Evolutionary conservation across 2,888 invertebrate species (phyloP).

Genomic region (Liposcelis brunnea): DNA sequence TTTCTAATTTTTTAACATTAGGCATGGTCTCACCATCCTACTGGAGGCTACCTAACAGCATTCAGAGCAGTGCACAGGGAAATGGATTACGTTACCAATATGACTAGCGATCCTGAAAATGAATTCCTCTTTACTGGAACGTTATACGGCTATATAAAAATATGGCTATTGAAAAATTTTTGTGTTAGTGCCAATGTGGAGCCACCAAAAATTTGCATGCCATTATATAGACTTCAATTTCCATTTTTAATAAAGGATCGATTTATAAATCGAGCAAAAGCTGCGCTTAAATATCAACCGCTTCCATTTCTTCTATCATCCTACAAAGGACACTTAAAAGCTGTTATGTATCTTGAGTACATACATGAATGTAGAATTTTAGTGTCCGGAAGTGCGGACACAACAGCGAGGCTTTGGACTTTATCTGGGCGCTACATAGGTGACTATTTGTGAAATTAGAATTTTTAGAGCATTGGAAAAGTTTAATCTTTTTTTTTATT

Average conservation of each 20-base stretch:
- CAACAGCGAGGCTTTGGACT: slow-evolving; percentile 57
- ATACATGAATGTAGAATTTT: slow-evolving; percentile 46
- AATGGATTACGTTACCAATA: slow-evolving; percentile 41
- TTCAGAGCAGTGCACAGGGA: slow-evolving; percentile 24
- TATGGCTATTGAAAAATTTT: slow-evolving; percentile 58
- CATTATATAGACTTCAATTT: slow-evolving; percentile 44
- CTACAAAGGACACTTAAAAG: slow-evolving; percentile 42
- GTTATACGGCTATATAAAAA: slow-evolving; percentile 51
- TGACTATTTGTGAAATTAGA: background rate
- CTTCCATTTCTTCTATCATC: slow-evolving; percentile 38
- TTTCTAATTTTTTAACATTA: slow-evolving; percentile 34
- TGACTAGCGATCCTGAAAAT: slow-evolving; percentile 53
- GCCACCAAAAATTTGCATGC: slow-evolving; percentile 35
- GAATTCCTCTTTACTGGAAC: slow-evolving; percentile 54
- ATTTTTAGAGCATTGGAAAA: too few relatives aligned
- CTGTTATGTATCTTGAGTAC: slow-evolving; percentile 47
- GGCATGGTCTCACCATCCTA: slow-evolving; percentile 64
- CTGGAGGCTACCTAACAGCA: slow-evolving; percentile 36
- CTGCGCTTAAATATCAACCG: slow-evolving; percentile 38
- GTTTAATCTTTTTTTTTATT: too few relatives aligned
- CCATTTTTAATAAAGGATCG: slow-evolving; percentile 54
- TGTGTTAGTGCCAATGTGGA: slow-evolving; percentile 32
- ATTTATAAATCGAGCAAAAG: slow-evolving; percentile 48
- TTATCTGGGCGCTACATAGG: slow-evolving; percentile 36
- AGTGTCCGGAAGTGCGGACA: slow-evolving; percentile 51